Percentiles rank a stretch among this genome's conserved stretches.
Conservation (phyloP, 2,797 vertebrate genomes). For the Carcharodon carcharias region DNA sequence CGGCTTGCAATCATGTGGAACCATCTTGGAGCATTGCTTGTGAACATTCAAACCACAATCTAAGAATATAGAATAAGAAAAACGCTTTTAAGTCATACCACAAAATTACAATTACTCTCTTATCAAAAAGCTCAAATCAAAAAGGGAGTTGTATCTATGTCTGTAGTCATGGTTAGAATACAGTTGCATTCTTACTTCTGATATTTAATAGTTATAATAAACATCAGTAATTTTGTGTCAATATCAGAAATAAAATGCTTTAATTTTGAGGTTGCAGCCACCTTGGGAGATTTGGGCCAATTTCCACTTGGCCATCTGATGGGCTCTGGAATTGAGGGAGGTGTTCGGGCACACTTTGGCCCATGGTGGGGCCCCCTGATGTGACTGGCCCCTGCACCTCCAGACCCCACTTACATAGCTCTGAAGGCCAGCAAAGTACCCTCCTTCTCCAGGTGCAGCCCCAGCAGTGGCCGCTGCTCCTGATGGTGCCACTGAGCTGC, state of each 20-base stretch:
- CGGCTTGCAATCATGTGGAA: conserved; percentile 92
- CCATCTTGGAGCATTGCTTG: conserved; percentile 93
- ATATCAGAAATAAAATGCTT: background rate
- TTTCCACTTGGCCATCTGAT: background rate
- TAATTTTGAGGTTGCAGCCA: background rate
- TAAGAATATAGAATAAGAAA: conserved; percentile 45
- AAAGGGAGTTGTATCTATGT: background rate
- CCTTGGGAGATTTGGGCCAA: background rate
- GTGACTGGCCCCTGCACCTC: no score
- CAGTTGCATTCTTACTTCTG: background rate
- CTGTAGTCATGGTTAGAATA: background rate
- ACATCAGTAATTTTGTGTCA: background rate
- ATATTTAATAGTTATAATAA: background rate
- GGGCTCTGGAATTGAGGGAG: no score
- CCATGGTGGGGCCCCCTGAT: no score
- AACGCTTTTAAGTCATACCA: conserved; percentile 38
- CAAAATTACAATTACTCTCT: conserved; percentile 42
- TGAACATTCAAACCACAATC: conserved; percentile 97
- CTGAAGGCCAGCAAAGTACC: no score
- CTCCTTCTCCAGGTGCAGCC: no score
- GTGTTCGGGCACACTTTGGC: no score
- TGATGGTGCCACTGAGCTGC: no score
- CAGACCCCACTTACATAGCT: no score
- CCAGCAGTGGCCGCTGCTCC: no score
- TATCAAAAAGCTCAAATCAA: conserved; percentile 34